phyloP scores from a whole-genome alignment of 2,113 vertebrate genomes.

The Sus scrofa region T2T-Sscrofa CM000823.6:51333501-51334000 shows the following conservation, averaged over 20 bases:
- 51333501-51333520: background rate
- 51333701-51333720: conserved; percentile 81
- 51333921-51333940: conserved; percentile 64
- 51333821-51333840: conserved; percentile 42
- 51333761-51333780: conserved; percentile 52
- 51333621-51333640: conserved; percentile 83
- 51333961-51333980: conserved; percentile 75
- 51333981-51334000: conserved; percentile 68
- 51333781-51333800: conserved; percentile 67
- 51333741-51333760: conserved; percentile 70
- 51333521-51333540: conserved; percentile 56
- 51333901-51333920: conserved; percentile 80
- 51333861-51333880: conserved; percentile 65
- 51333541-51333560: conserved; percentile 59
- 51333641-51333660: conserved; percentile 49
- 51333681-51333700: conserved; percentile 74
- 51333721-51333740: conserved; percentile 78
- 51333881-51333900: conserved; percentile 77
- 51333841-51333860: conserved; percentile 14
- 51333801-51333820: conserved; percentile 62
- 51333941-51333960: conserved; percentile 73
- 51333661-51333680: conserved; percentile 81
- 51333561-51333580: conserved; percentile 41
- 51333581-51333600: conserved; percentile 18
- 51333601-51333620: conserved; percentile 73